Conservation (phyloP, 1,140 invertebrate species). For the Ephestia elutella region DNA sequence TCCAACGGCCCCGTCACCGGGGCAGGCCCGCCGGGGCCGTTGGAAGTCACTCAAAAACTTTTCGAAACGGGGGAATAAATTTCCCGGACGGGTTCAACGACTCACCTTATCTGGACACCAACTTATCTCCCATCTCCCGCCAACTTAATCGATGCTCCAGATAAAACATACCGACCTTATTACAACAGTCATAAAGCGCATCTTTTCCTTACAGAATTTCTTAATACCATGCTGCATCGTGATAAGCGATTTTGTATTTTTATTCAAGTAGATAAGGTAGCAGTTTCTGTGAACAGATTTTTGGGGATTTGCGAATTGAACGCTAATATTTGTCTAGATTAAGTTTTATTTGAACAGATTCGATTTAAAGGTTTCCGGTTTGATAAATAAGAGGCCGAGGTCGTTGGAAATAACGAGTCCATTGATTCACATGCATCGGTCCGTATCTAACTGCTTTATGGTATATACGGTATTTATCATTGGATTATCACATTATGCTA, state of each 20-base stretch:
- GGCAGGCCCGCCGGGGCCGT: no score
- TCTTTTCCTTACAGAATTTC: slow-evolving; percentile 11
- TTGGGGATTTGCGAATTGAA: slow-evolving; percentile 29
- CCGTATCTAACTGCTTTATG: no score
- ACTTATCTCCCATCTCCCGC: slow-evolving; percentile 34
- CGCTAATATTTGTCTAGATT: slow-evolving; percentile 42
- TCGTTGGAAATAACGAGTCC: background rate
- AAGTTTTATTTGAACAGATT: slow-evolving; percentile 29
- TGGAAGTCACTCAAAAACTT: no score
- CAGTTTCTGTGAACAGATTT: slow-evolving; percentile 17
- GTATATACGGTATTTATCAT: no score
- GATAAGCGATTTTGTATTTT: slow-evolving; percentile 21
- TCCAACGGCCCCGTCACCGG: no score
- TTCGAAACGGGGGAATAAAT: slow-evolving; percentile 24
- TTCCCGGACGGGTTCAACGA: slow-evolving; percentile 34
- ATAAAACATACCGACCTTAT: slow-evolving; percentile 29
- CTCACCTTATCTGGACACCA: slow-evolving; percentile 48
- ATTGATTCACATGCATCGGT: background rate
- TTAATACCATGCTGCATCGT: background rate
- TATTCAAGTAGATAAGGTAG: slow-evolving; percentile 16
- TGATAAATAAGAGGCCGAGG: slow-evolving; percentile 14
- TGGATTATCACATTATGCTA: no score
- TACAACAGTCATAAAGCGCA: slow-evolving; percentile 22
- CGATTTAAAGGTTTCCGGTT: slow-evolving; percentile 23
- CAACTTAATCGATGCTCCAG: slow-evolving; percentile 33